Base-by-base conservation (phyloP, 2,113 vertebrate species). In the Protomyctophum bolini region DNA sequence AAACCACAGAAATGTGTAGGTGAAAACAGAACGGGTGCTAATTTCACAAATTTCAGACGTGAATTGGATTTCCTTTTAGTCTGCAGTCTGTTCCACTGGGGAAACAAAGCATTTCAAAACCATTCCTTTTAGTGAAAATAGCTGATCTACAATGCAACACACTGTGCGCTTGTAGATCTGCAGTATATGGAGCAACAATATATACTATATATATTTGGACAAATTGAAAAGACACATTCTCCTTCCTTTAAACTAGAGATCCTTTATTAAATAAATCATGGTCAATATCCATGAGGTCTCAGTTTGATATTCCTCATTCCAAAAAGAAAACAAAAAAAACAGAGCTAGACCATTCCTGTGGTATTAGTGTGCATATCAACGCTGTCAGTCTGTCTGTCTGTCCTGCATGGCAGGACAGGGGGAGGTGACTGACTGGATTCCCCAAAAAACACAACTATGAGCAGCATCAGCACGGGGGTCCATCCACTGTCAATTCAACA, bases 251-350 rank as follows among this genome's bases (percentile, higher is more conserved):
- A 87, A 91, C 88, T 87, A 88, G 83, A 91, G 80, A 87, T 87
- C 83, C 85, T 90, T 92, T 91, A 92, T 92, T 91, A 89, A 90
- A 91, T 90, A 89, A 86, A 80, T 81, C 83, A 91, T 89, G 84
- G 85, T 87, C 77, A 82, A 80, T 83, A 84, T 87, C 84, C 85
- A 88, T 83, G 88, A 89, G 80, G 74, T 80, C 81, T 88, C 80
- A 76, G 86, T 89, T 86, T 88, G 58, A 86, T 87, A 80, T 73
- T 88, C 73, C 68, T 87, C 73, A 82, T 83, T 69, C 81, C 58
- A 83, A 86, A 86, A 82, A 85, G 74, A 59, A 88, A 83, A 41
- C 3, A 3, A 41, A 41, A 41, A 33, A 3, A 41, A 41, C 33
- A 41, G 33, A 41, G 33, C 75, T 76, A 87, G 74, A 86, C 71